Evolutionary conservation across 2,797 vertebrate genomes (phyloP).

Genomic region (Taeniopygia guttata): DNA sequence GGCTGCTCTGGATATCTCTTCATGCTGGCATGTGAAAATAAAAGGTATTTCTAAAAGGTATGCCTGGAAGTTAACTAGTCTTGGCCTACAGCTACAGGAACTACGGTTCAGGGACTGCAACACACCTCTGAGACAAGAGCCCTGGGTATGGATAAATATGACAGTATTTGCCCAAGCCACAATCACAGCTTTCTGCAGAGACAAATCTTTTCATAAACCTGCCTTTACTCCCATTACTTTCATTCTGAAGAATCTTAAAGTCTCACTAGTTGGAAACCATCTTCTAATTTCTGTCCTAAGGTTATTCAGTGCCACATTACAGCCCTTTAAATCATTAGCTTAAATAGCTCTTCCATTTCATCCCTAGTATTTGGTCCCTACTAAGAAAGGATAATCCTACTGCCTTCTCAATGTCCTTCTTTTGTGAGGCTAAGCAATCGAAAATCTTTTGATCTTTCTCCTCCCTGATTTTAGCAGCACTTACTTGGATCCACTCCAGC

Average conservation of each 20-base stretch:
- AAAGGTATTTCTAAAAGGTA: not conserved
- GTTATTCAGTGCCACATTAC: not conserved
- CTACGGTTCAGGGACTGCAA: not conserved
- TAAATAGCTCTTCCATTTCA: conserved; percentile 47
- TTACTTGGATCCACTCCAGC: not conserved
- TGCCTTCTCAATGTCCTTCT: conserved; percentile 15
- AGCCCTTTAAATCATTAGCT: conserved; percentile 24
- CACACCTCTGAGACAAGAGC: not conserved
- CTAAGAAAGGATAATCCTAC: conserved; percentile 55
- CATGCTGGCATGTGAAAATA: not conserved
- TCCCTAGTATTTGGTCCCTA: conserved; percentile 6
- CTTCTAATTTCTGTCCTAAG: not conserved
- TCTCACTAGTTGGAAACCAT: not conserved
- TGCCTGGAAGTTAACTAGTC: not conserved
- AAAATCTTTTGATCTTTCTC: conserved; percentile 48
- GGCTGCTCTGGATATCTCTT: not conserved
- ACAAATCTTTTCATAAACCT: not conserved
- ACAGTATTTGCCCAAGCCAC: not conserved
- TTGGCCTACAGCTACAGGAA: not conserved
- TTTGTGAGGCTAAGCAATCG: conserved; percentile 27
- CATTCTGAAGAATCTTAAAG: not conserved
- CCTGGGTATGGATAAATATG: not conserved
- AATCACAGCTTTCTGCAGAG: not conserved
- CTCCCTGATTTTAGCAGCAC: conserved; percentile 3
- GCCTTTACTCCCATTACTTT: not conserved